These are phyloP conservation scores for Ceryle rudis DNA, from an alignment of 2,797 vertebrate genomes.

Conservation along the genomic window DNA sequence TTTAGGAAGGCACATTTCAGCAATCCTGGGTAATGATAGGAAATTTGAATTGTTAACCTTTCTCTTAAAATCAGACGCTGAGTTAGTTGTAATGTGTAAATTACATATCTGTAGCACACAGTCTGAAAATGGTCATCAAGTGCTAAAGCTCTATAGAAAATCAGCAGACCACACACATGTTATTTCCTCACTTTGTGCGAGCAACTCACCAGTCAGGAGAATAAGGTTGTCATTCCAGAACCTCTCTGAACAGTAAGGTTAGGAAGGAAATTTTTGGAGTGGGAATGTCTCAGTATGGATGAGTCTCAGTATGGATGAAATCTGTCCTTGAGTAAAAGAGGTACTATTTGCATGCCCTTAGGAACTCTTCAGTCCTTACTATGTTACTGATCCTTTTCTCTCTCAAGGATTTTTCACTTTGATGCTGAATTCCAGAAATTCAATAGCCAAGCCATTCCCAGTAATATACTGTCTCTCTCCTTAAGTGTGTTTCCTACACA, in stretches of 20 bases:
- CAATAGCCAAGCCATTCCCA: conserved; percentile 62
- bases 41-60: neutral
- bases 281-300: neutral
- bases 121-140: neutral
- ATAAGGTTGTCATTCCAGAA: neutral
- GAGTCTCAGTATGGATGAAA: neutral
- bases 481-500: conserved; percentile 79
- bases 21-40: neutral
- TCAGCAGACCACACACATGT: neutral
- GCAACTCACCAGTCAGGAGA: neutral
- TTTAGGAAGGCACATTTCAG: neutral
- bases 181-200: neutral
- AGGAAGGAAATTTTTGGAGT: neutral
- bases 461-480: conserved; percentile 74
- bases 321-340: neutral
- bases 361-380: neutral
- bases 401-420: neutral
- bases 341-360: neutral
- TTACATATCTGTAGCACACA: neutral
- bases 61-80: neutral
- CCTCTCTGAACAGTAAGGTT: neutral
- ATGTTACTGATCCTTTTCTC: neutral
- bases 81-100: neutral
- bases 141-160: neutral
- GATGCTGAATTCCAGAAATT: conserved; percentile 42